Conservation (phyloP, 2,113 vertebrate genomes). For the Microcebus griseorufus region DNA sequence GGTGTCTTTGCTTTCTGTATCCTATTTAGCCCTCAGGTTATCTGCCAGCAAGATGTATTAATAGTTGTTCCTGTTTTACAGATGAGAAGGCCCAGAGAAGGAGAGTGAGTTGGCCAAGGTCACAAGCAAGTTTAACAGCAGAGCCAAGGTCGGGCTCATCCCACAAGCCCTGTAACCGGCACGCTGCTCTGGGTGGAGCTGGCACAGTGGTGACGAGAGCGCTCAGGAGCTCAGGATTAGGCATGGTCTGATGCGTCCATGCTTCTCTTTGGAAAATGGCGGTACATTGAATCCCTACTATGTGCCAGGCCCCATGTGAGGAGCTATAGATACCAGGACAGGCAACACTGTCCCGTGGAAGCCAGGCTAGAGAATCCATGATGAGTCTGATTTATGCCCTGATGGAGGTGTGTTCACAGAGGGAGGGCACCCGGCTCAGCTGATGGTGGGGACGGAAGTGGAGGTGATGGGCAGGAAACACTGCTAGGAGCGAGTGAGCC, state of each 20-base stretch:
- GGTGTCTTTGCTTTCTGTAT: neutral
- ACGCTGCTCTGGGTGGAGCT: neutral
- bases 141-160: neutral
- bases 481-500: neutral
- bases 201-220: too few relatives aligned
- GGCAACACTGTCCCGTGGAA: neutral
- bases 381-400: neutral
- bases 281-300: neutral
- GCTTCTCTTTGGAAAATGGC: neutral
- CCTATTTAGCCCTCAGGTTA: neutral
- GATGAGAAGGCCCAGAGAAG: neutral
- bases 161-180: neutral
- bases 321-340: too few relatives aligned
- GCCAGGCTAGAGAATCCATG: neutral
- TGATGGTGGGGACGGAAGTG: fast-evolving
- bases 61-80: neutral
- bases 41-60: neutral
- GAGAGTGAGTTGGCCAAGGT: neutral
- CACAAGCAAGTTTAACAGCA: neutral
- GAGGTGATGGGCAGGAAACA: neutral
- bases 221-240: neutral
- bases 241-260: neutral
- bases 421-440: neutral
- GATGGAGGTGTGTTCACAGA: neutral
- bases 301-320: neutral